Evolutionary conservation across 2,888 invertebrate species (phyloP), one percentile per base, ranked within the genome.

Genomic region (Polydrusus cervinus): DNA sequence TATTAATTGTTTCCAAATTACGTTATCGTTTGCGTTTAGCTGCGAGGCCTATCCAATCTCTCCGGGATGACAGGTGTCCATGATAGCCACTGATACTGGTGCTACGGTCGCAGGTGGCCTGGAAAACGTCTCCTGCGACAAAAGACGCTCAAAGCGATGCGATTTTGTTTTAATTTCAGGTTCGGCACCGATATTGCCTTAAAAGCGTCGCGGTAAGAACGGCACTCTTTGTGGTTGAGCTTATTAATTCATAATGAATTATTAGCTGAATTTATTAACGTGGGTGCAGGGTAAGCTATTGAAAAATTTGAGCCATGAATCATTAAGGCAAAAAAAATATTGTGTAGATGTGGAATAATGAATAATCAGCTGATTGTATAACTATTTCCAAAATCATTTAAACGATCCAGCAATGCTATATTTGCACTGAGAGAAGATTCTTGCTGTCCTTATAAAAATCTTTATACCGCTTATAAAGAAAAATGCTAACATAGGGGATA

Each of bases 51-150:
- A 38, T 60, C 57, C 16, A 60, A 60, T 34, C 10, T 0, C 14
- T 60, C 57, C 57, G 14, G 57, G 57, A 60, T 60, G 38, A 60
- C 57, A 60, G 57, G 57, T 60, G 57, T 60, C 57, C 11, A 38
- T 34, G 11, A 60, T 60, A 60, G 57, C 57, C 38, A 30, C 16
- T 18, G 18, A 60, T n/a, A 38, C 14, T 5, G 57, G 16, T 60
- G 57, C 38, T 60, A n/a, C 3, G 30, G 16, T 40, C n/a, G 57
- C 57, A 60, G 57, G 57, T 38, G 57, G 38, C 57, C 57, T 38
- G 57, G 16, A 60, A 60, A 60, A 9, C 57, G 34, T 55, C 34
- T 55, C 30, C 34, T 55, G 53, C 53, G 53, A 53, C 53, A 53
- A 53, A 30, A 53, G 53, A 53, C 13, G 11, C 13, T 53, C 25